Conservation (phyloP, 2,797 vertebrate genomes). For the Micromesistius poutassou region DNA sequence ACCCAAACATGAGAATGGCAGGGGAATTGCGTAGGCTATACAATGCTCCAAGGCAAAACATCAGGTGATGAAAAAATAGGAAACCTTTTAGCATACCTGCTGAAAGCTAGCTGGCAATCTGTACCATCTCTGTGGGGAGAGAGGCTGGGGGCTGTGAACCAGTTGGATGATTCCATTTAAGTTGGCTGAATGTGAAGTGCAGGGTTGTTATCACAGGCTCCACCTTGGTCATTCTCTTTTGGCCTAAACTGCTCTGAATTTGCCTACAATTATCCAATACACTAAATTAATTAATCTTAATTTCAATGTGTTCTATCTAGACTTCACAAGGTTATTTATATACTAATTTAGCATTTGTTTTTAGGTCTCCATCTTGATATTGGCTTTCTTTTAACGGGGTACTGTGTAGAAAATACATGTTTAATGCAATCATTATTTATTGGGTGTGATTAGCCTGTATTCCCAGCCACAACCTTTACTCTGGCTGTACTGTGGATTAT, state of each 20-base stretch:
- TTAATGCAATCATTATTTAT: too few species aligned
- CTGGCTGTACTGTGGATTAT: not conserved
- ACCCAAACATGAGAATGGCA: conserved; percentile 58
- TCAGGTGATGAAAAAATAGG: conserved; percentile 53
- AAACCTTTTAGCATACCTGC: conserved; percentile 48
- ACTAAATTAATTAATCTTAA: not conserved
- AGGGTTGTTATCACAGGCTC: not conserved
- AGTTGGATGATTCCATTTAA: conserved; percentile 12
- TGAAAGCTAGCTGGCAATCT: conserved; percentile 39
- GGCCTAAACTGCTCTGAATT: not conserved
- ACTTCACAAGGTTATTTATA: not conserved
- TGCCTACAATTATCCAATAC: not conserved
- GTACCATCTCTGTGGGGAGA: conserved; percentile 25
- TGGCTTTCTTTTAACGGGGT: not conserved
- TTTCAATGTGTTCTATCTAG: not conserved
- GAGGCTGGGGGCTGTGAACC: conserved; percentile 1
- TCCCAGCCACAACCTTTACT: too few species aligned
- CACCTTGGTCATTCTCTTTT: not conserved
- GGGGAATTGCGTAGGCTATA: conserved; percentile 63
- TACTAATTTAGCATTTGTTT: not conserved
- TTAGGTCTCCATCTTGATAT: not conserved
- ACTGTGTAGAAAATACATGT: too few species aligned
- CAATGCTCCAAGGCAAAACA: conserved; percentile 46
- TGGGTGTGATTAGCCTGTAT: too few species aligned
- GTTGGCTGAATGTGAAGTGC: not conserved